Percentiles rank a stretch among this genome's conserved stretches.
These are phyloP conservation scores for Gadopsis marmoratus DNA, from an alignment of 2,797 vertebrate genomes.

Conservation along the genomic window DNA sequence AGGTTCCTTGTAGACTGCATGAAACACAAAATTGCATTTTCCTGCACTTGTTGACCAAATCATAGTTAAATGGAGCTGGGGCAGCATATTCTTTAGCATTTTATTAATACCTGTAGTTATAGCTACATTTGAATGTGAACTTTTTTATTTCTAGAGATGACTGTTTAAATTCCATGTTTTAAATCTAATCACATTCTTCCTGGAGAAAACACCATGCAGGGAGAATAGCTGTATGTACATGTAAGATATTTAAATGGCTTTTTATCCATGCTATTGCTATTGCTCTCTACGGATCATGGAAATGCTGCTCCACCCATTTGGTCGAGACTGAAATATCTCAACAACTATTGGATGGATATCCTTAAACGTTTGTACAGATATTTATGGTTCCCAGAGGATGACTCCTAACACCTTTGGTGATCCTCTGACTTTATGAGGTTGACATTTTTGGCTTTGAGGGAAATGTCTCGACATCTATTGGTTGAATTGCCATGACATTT, in stretches of 20 bases:
- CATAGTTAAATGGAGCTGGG: conserved; percentile 1
- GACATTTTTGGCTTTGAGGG: background rate
- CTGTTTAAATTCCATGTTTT: background rate
- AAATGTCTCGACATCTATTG: background rate
- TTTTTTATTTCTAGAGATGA: background rate
- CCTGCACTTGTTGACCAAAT: conserved; percentile 53
- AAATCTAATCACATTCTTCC: background rate
- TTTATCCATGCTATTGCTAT: background rate
- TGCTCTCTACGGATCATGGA: background rate
- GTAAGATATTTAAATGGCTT: background rate
- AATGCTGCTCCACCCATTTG: background rate
- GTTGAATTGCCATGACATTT: conserved; percentile 3
- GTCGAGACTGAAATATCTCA: background rate
- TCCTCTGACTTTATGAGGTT: background rate
- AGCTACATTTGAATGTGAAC: background rate
- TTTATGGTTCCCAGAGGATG: background rate
- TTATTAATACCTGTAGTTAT: background rate
- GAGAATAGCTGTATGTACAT: background rate
- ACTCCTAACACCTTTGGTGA: too few relatives aligned
- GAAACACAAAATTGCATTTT: conserved; percentile 77
- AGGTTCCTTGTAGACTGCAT: conserved; percentile 73
- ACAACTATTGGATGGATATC: background rate
- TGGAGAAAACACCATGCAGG: background rate
- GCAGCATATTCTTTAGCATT: background rate
- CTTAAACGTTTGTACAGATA: background rate